phyloP scores from a whole-genome alignment of 1,140 invertebrate genomes.

The Linepithema humile region DNA sequence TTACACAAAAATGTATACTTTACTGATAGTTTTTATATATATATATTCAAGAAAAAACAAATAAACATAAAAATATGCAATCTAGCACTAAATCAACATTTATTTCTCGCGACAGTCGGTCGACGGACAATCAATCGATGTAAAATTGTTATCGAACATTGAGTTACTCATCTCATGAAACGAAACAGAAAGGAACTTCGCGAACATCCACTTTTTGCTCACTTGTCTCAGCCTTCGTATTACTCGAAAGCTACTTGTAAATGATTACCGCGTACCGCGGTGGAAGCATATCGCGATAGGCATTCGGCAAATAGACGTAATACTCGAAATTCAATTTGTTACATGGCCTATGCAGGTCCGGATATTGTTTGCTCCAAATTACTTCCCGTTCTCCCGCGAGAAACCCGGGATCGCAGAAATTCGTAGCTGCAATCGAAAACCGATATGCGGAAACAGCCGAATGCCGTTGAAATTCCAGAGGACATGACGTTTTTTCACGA shows the following conservation, averaged over 20 bases:
- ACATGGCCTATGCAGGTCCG: background rate
- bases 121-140: too few species aligned
- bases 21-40: background rate
- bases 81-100: background rate
- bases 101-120: background rate
- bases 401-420: constrained; percentile 11
- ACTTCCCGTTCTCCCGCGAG: constrained; percentile 39
- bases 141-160: too few species aligned
- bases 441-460: constrained; percentile 13
- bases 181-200: background rate
- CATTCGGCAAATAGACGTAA: constrained; percentile 29
- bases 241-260: constrained; percentile 1
- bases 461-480: constrained; percentile 8
- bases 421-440: constrained; percentile 50
- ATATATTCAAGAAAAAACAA: background rate
- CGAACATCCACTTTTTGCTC: background rate
- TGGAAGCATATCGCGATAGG: constrained; percentile 14
- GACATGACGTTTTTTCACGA: constrained; percentile 37
- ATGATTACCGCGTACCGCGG: constrained; percentile 3
- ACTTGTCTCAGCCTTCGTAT: background rate
- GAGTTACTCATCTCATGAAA: background rate
- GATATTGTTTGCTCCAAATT: constrained; percentile 60
- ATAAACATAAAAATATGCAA: background rate
- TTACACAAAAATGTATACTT: background rate
- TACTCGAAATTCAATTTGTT: constrained; percentile 52